Conservation (phyloP, 2,113 vertebrate genomes). For the Crocuta crocuta region DNA sequence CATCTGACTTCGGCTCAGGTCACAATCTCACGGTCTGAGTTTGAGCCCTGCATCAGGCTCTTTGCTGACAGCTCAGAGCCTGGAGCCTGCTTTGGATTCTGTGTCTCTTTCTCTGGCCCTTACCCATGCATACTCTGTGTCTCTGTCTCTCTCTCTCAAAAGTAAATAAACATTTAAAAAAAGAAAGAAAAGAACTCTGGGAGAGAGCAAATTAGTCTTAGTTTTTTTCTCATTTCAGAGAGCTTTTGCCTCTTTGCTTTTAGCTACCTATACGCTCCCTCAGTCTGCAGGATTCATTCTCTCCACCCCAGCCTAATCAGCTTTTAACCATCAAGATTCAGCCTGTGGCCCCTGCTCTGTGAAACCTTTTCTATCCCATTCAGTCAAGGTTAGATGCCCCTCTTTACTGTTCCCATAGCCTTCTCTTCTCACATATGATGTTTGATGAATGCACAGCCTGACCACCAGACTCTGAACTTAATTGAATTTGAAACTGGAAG, state of each 20-base stretch:
- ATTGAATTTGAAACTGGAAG: slow-evolving; percentile 28
- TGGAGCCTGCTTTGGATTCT: too few relatives aligned
- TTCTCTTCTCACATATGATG: neutral
- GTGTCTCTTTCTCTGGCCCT: too few relatives aligned
- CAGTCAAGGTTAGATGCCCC: neutral
- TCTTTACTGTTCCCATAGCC: neutral
- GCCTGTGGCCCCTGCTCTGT: neutral
- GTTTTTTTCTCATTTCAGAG: neutral
- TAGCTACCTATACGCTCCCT: neutral
- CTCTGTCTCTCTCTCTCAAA: too few relatives aligned
- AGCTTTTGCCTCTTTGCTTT: neutral
- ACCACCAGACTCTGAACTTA: neutral
- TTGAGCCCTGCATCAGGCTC: too few relatives aligned
- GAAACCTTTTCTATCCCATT: neutral
- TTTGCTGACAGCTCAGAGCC: too few relatives aligned
- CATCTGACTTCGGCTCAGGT: too few relatives aligned
- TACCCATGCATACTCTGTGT: too few relatives aligned
- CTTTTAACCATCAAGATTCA: neutral
- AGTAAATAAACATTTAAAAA: too few relatives aligned
- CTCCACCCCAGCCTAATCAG: neutral
- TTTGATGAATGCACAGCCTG: slow-evolving; percentile 16
- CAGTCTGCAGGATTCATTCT: neutral
- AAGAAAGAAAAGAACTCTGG: neutral
- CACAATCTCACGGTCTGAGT: too few relatives aligned
- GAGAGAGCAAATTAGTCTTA: neutral